Evolutionary conservation across 2,797 vertebrate genomes (phyloP), one percentile per base, ranked within the genome.

Genomic region (Scolopax bukidnonensis): DNA sequence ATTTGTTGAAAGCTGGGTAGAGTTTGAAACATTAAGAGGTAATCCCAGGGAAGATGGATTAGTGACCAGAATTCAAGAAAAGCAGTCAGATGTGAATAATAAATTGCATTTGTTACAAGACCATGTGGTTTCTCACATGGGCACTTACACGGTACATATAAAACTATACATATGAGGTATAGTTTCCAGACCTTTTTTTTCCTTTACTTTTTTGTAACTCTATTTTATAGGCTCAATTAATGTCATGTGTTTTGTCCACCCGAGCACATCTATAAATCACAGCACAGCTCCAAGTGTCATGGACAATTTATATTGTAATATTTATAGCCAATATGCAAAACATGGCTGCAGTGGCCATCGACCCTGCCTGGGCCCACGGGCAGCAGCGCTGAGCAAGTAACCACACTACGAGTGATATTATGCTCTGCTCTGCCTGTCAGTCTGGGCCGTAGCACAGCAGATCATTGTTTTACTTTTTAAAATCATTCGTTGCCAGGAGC

Each of bases 51-150:
- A 96, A 89, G 87, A 93, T 57, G 68, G 30, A 92, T 93, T 96
- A 90, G 59, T 67, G 51, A 93, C 30, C 43, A 82, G 83, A 94
- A 92, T 85, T 90, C 64, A 83, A 65, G 75, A 85, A 93, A 93
- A 75, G 12, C 67, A 87, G 69, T 93, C 91, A 93, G 63, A 84
- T 60, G 61, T 88, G 91, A 88, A 82, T 82, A 93, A 86, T 90
- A 90, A 93, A 90, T 67, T 41, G 11, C 10, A 71, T 85, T 94
- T 67, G 10, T 87, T 90, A 65, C 54, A 87, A 64, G 53, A 15
- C 32, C 75, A 28, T 54, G 12, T 91, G 59, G 28, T 89, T 87
- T 92, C 70, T 88, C 47, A 76, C 36, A 48, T 59, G 65, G 47
- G n/a, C 43, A 81, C 21, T 91, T 92, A 92, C 54, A 81, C 7